Evolutionary conservation across 2,113 vertebrate species (phyloP).

Genomic region (Saguinus imperator): DNA sequence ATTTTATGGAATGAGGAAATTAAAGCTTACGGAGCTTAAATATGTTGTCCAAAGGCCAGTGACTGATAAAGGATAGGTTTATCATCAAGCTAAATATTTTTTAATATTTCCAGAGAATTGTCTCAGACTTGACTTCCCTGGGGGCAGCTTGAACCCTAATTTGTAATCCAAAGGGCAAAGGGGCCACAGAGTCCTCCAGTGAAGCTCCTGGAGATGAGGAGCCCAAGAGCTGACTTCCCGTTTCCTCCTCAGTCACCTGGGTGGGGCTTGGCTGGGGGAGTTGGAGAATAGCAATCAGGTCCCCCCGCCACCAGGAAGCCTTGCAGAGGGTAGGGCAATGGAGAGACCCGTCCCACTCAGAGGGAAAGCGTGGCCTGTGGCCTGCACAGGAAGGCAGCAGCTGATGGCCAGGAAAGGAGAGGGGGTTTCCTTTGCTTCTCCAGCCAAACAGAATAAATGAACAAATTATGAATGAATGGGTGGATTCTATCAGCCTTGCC

Average conservation of each 20-base stretch:
- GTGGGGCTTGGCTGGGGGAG: neutral
- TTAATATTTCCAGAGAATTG: neutral
- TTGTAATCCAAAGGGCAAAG: neutral
- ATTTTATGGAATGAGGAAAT: neutral
- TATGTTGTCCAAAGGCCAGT: neutral
- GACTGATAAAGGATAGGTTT: accelerated
- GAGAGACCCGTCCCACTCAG: neutral
- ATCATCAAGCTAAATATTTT: neutral
- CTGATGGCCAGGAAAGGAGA: no score
- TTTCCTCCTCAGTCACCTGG: neutral
- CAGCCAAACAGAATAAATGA: no score
- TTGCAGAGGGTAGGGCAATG: neutral
- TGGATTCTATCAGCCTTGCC: neutral
- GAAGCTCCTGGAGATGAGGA: neutral
- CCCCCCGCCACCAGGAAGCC: neutral
- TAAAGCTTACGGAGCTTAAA: neutral
- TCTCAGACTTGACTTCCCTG: neutral
- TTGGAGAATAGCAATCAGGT: neutral
- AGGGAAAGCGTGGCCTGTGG: neutral
- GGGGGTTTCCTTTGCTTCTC: neutral
- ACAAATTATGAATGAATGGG: no score
- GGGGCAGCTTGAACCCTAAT: neutral
- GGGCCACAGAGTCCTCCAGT: no score
- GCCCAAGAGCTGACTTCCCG: accelerated
- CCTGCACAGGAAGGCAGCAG: neutral